Evolutionary conservation across 2,797 vertebrate species (phyloP), one percentile per base, ranked within the genome.

Genomic region (Leuciscus waleckii): DNA sequence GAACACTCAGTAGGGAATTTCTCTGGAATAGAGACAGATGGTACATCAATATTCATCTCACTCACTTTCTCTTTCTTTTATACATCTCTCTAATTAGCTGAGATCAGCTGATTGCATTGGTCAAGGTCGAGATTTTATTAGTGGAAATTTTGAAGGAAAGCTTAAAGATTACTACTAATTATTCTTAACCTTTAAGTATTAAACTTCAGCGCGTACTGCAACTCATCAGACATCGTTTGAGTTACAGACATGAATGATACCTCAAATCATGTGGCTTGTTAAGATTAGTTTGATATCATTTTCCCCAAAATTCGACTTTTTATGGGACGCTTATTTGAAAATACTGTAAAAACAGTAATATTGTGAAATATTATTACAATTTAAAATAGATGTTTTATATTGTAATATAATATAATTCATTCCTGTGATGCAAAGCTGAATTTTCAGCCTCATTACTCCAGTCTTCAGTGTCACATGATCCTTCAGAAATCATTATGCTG

Each of bases 1-100:
- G 77, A 43, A 79, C 39, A 19, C 63, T 32, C 83, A 61, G 37
- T 41, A 56, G 83, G 51, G 51, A 63, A 79, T 79, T 70, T 79
- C n/a, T 58, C 32, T 41, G 26, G n/a, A 54, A 78, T 29, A 70
- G n/a, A 78, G 83, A 70, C 75, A 84, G 83, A 79, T 84, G 83
- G 75, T 79, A 46, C 37, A 41, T 79, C n/a, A 43, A 35, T 58
- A 78, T 56, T 79, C 29, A 51, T 70, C 49, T 70, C 4, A 1
- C 13, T 69, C 49, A 13, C 58, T 26, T 49, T 46, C 29, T 35
- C 39, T 79, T 13, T 54, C 32, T 41, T 56, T 26, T 54, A 16
- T 81, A 37, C 13, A 11, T 81, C 65, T 81, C 0, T 56, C 7
- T 26, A 51, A 81, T 69, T 78, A 78, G 54, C n/a, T 39, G 23